Evolutionary conservation across 2,797 vertebrate genomes (phyloP).

Genomic region (Coilia nasus): DNA sequence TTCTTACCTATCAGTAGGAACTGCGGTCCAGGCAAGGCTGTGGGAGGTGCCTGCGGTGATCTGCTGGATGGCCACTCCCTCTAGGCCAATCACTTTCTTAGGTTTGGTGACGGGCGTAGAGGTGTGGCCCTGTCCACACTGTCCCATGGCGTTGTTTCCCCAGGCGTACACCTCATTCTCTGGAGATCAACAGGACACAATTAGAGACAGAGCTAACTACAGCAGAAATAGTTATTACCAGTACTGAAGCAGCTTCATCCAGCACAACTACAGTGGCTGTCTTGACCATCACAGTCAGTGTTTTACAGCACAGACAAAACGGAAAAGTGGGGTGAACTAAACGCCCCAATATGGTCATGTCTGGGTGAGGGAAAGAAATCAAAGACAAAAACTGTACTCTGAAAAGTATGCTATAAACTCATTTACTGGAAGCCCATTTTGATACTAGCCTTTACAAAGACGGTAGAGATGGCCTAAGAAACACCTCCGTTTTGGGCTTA

Average conservation of each 20-base stretch:
- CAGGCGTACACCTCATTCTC: conserved; percentile 84
- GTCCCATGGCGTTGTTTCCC: conserved; percentile 86
- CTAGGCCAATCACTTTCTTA: conserved; percentile 80
- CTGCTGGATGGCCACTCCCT: conserved; percentile 80
- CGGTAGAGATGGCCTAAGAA: no score
- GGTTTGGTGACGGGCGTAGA: conserved; percentile 82
- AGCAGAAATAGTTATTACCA: no score
- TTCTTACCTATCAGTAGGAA: conserved; percentile 79
- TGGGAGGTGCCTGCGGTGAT: conserved; percentile 84
- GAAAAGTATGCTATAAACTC: no score
- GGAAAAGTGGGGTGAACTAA: no score
- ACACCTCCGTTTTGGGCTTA: no score
- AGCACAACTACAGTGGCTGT: not conserved
- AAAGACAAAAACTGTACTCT: no score
- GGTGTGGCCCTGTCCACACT: conserved; percentile 83
- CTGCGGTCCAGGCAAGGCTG: conserved; percentile 82
- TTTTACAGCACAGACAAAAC: no score
- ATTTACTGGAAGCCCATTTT: no score
- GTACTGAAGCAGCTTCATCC: not conserved
- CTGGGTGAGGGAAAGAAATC: no score
- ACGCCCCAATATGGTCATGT: no score
- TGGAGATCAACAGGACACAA: conserved; percentile 42
- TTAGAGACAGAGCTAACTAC: not conserved
- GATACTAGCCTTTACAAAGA: no score
- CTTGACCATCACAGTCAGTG: no score